Evolutionary conservation across 2,797 vertebrate species (phyloP).

Genomic region (Podargus strigoides): DNA sequence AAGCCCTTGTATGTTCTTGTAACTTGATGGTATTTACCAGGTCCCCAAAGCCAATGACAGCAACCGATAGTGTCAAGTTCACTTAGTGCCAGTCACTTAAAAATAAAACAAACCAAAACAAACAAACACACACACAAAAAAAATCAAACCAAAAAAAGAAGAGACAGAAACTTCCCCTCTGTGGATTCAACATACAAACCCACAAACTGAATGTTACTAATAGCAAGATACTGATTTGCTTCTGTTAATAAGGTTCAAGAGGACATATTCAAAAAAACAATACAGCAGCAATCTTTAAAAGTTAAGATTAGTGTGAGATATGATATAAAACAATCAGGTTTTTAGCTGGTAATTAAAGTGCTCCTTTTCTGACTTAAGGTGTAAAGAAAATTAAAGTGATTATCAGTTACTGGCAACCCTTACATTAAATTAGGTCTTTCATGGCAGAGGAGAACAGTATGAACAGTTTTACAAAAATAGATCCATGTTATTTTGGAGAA

Average conservation of each 20-base stretch:
- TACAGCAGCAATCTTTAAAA: slow-evolving; percentile 72
- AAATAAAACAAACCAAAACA: background rate
- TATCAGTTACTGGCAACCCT: slow-evolving; percentile 76
- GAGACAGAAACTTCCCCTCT: slow-evolving; percentile 45
- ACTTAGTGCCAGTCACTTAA: slow-evolving; percentile 70
- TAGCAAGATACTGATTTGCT: slow-evolving; percentile 57
- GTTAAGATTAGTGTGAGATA: slow-evolving; percentile 74
- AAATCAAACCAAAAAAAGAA: background rate
- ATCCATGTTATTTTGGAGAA: slow-evolving; percentile 74
- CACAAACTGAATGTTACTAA: slow-evolving; percentile 61
- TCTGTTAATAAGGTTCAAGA: slow-evolving; percentile 68
- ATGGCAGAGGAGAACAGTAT: slow-evolving; percentile 76
- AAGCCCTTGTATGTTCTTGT: slow-evolving; percentile 70
- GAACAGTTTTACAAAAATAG: slow-evolving; percentile 80
- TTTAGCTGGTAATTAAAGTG: slow-evolving; percentile 73
- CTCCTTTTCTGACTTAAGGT: slow-evolving; percentile 70
- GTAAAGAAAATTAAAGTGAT: slow-evolving; percentile 73
- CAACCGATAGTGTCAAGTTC: slow-evolving; percentile 66
- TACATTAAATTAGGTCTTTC: slow-evolving; percentile 68
- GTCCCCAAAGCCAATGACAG: slow-evolving; percentile 64
- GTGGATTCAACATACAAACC: slow-evolving; percentile 56
- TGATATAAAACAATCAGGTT: slow-evolving; percentile 66
- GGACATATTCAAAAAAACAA: slow-evolving; percentile 55
- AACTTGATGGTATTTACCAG: slow-evolving; percentile 46
- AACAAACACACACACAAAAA: background rate